These are phyloP conservation scores for Dicrurus megarhynchus DNA, from an alignment of 2,113 vertebrate genomes.

Conservation along the genomic window DNA sequence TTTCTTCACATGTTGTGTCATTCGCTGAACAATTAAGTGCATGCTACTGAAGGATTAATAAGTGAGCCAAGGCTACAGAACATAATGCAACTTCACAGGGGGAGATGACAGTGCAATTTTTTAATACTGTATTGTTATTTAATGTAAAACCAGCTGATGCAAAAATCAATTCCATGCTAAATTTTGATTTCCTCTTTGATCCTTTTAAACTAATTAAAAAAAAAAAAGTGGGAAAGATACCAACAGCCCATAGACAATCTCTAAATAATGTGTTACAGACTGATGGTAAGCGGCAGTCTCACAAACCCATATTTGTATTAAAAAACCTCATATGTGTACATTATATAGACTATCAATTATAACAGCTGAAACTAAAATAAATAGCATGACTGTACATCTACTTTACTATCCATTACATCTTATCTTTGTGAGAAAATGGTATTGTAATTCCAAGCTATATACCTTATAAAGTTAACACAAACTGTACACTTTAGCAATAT, in stretches of 20 bases:
- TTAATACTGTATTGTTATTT: not conserved
- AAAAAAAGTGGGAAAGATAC: not conserved
- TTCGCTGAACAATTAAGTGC: not conserved
- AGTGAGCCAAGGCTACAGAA: not conserved
- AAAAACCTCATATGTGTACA: not conserved
- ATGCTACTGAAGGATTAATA: not conserved
- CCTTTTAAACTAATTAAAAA: not conserved
- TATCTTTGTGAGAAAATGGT: not conserved
- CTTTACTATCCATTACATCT: not conserved
- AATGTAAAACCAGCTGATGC: not conserved
- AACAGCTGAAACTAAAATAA: not conserved
- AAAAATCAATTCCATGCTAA: slow-evolving; percentile 25
- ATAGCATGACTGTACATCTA: not conserved
- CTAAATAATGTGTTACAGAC: not conserved
- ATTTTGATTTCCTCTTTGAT: not conserved
- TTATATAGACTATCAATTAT: not conserved
- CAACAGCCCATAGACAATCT: not conserved
- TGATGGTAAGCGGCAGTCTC: not conserved
- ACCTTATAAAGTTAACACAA: not conserved
- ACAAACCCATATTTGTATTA: not conserved
- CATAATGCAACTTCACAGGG: not conserved
- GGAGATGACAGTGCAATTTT: not conserved
- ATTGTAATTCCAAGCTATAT: not conserved
- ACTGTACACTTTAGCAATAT: not conserved
- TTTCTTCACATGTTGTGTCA: not conserved